phyloP scores from a whole-genome alignment of 2,113 vertebrate genomes.

The Empidonax alnorum region DNA sequence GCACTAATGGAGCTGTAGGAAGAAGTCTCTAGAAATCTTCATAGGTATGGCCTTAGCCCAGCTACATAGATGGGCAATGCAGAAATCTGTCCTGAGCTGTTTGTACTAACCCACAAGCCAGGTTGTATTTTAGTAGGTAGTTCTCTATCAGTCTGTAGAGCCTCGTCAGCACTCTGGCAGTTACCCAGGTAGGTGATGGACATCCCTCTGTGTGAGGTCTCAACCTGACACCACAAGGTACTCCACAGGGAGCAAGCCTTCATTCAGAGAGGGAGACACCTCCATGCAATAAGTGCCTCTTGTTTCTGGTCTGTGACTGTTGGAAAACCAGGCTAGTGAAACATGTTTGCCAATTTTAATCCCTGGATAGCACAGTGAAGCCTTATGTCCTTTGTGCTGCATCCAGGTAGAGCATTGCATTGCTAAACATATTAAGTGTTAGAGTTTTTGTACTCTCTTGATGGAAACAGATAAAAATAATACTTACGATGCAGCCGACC shows the following conservation, averaged over 20 bases:
- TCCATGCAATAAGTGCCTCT: neutral
- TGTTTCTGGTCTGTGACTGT: neutral
- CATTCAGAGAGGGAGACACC: neutral
- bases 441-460: constrained; percentile 13
- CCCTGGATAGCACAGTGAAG: neutral
- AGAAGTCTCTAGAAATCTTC: neutral
- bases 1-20: neutral
- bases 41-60: neutral
- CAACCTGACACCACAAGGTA: neutral
- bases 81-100: neutral
- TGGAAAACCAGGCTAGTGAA: neutral
- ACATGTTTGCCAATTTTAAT: neutral
- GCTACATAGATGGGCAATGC: neutral
- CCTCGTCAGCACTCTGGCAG: accelerated
- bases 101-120: neutral
- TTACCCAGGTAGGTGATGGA: neutral
- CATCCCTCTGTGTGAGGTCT: neutral
- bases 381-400: constrained; percentile 28
- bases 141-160: neutral
- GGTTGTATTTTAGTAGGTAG: neutral
- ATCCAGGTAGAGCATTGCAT: constrained; percentile 39
- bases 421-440: constrained; percentile 42
- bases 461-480: constrained; percentile 36
- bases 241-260: neutral
- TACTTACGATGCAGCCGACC: neutral